Evolutionary conservation across 1,140 invertebrate genomes (phyloP).

Genomic region (Pseudachorutes palmiensis): DNA sequence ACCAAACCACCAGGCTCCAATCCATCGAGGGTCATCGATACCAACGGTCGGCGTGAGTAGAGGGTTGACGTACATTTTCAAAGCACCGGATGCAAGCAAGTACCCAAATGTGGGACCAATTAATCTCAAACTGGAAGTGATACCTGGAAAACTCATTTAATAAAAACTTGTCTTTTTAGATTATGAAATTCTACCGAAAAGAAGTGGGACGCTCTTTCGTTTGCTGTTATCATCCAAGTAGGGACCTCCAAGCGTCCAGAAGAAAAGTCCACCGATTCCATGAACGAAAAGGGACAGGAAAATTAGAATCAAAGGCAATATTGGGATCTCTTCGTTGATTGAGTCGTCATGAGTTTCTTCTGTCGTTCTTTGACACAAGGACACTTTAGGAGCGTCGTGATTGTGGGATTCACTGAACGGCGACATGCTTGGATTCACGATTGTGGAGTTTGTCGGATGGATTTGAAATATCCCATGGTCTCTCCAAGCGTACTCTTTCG

Average conservation of each 20-base stretch:
- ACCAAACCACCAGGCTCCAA: constrained; percentile 66
- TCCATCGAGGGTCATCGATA: constrained; percentile 62
- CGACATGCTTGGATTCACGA: no score
- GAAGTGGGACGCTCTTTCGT: constrained; percentile 54
- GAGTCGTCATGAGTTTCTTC: no score
- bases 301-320: constrained; percentile 50
- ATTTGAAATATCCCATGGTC: not conserved
- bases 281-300: constrained; percentile 61
- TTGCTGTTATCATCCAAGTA: constrained; percentile 58
- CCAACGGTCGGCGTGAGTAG: constrained; percentile 52
- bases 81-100: constrained; percentile 56
- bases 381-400: no score
- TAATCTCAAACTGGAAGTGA: constrained; percentile 22
- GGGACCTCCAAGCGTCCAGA: constrained; percentile 52
- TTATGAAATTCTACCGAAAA: not conserved
- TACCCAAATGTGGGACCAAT: constrained; percentile 58
- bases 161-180: constrained; percentile 41
- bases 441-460: not conserved
- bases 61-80: constrained; percentile 61
- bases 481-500: constrained; percentile 40
- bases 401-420: no score
- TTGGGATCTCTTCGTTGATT: constrained; percentile 17
- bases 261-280: constrained; percentile 59
- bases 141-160: constrained; percentile 17
- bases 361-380: not conserved